Conservation (phyloP, 2,113 vertebrate genomes). For the Poeciliopsis turrubarensis region DNA sequence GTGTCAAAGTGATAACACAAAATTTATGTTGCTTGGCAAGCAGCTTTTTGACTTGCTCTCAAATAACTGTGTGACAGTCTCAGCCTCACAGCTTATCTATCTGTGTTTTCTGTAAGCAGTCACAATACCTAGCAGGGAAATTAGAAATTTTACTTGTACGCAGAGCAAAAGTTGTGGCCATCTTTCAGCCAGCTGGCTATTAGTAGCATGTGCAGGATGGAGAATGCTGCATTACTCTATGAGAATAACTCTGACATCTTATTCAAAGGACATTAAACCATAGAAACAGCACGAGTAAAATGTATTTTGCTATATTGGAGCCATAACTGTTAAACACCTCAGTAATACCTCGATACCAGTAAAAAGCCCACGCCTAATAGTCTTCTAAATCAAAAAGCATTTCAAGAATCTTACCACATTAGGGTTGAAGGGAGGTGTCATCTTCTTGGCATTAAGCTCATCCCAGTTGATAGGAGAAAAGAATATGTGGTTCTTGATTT, state of each 20-base stretch:
- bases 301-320: no score
- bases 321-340: no score
- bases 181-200: no score
- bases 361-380: background rate
- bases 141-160: background rate
- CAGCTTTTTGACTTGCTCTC: background rate
- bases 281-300: background rate
- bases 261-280: background rate
- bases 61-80: background rate
- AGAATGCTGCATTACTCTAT: no score
- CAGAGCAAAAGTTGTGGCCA: no score
- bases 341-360: background rate
- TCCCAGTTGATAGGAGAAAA: slow-evolving; percentile 99
- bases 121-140: background rate
- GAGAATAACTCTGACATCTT: background rate
- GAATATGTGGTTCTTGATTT: slow-evolving; percentile 98
- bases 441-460: slow-evolving; percentile 98
- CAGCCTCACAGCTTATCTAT: background rate
- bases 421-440: slow-evolving; percentile 98
- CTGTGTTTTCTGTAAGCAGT: background rate
- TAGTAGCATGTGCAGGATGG: no score
- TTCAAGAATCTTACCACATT: slow-evolving; percentile 88
- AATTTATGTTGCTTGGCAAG: background rate
- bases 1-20: background rate
- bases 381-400: background rate